Evolutionary conservation across 1,140 invertebrate genomes (phyloP), one percentile per base, ranked within the genome.

Genomic region (Tyrophagus putrescentiae): DNA sequence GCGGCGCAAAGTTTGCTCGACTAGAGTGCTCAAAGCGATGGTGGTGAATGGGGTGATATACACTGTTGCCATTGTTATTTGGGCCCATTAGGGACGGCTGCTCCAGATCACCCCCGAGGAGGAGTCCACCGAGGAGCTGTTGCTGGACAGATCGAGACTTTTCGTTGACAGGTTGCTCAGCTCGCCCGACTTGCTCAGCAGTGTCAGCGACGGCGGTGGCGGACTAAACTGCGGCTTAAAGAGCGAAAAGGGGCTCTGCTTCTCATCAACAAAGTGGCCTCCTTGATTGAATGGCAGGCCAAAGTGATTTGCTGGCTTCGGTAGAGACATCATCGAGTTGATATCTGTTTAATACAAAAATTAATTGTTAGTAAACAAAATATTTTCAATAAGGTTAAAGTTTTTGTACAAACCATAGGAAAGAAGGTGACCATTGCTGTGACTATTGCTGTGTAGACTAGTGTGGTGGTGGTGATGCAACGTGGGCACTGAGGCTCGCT

Each of bases 111-210:
- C n/a, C n/a, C n/a, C n/a, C n/a, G n/a, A n/a, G n/a, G n/a, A n/a
- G n/a, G 45, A 48, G 31, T 48, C 45, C 13, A 7, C 31, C 45
- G 45, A 48, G 13, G 45, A 48, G 18, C n/a, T n/a, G n/a, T 48
- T 48, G 7, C 7, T 9, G 7, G 45, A 48, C 45, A 48, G 23
- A 21, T 48, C 45, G 21, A 48, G 18, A 48, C 45, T 48, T 48
- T 48, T 48, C 7, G 45, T 21, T 7, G 45, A 48, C 9, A 48
- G 18, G 31, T 48, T 48, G 18, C 45, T 48, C 21, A 48, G 18
- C 18, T 48, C 45, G 31, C 18, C 31, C 18, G n/a, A n/a, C n/a
- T n/a, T n/a, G n/a, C n/a, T n/a, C n/a, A n/a, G n/a, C n/a, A n/a
- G n/a, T n/a, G 23, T 48, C 13, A 48, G 9, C 6, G 31, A 7